phyloP scores from a whole-genome alignment of 1,140 invertebrate species.

The Panonychus citri region DNA sequence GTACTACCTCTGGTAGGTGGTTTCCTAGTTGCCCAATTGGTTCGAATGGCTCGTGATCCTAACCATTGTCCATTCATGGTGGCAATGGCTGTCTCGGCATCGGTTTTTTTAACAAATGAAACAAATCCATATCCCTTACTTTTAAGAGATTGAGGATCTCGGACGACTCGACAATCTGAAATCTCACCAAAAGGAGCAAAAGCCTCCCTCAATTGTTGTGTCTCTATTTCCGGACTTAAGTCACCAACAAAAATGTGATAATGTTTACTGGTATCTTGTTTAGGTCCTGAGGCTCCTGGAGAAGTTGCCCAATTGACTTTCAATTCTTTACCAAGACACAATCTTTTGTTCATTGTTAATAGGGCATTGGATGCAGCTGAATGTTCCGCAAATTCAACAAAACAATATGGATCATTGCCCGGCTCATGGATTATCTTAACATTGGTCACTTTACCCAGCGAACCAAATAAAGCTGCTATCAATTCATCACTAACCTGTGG shows the following conservation, averaged over 20 bases:
- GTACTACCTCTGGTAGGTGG: constrained; percentile 38
- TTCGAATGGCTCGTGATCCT: constrained; percentile 88
- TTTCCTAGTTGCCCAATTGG: constrained; percentile 97
- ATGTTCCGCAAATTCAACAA: constrained; percentile 88
- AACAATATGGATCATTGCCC: constrained; percentile 90
- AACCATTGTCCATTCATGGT: constrained; percentile 99
- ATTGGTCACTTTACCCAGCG: constrained; percentile 83
- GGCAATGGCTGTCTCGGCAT: constrained; percentile 90
- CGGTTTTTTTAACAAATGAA: constrained; percentile 95
- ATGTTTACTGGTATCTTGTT: constrained; percentile 93
- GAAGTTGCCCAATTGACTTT: constrained; percentile 98
- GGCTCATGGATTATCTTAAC: constrained; percentile 94
- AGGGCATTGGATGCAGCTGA: constrained; percentile 73
- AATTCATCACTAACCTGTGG: constrained; percentile 74
- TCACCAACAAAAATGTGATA: constrained; percentile 99
- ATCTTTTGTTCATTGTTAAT: constrained; percentile 87
- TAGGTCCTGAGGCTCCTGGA: constrained; percentile 73
- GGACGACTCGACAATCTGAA: constrained; percentile 93
- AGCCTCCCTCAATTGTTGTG: constrained; percentile 80
- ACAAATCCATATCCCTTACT: constrained; percentile 99
- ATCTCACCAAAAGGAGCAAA: constrained; percentile 96
- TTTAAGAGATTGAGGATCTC: constrained; percentile 92
- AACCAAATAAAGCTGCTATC: constrained; percentile 71
- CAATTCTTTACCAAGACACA: constrained; percentile 87
- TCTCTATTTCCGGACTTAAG: constrained; percentile 94